phyloP scores from a whole-genome alignment of 1,140 invertebrate species.

The Myzus persicae region DNA sequence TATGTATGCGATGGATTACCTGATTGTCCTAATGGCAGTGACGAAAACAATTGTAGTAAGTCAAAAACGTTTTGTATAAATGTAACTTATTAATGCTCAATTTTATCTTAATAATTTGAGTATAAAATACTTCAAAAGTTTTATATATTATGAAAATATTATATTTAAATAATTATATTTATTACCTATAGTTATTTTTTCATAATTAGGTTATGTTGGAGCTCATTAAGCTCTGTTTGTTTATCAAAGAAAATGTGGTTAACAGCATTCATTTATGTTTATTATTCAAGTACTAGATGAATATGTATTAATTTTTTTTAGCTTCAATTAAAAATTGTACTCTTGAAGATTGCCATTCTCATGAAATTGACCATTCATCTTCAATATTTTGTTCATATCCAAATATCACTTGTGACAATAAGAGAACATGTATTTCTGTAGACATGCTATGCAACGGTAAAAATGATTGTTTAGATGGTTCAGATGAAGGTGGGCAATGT shows the following conservation, averaged over 20 bases:
- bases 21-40: constrained; percentile 75
- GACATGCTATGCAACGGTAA: constrained; percentile 73
- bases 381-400: constrained; percentile 69
- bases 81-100: neutral
- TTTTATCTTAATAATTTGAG: neutral
- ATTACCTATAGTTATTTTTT: no score
- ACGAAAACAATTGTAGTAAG: constrained; percentile 68
- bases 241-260: no score
- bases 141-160: no score
- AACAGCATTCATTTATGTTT: neutral
- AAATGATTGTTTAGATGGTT: constrained; percentile 76
- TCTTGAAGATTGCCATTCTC: neutral
- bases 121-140: no score
- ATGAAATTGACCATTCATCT: constrained; percentile 56
- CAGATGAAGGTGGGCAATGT: constrained; percentile 82
- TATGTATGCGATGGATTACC: constrained; percentile 73
- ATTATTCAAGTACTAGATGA: neutral
- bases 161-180: no score
- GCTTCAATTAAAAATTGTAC: constrained; percentile 38
- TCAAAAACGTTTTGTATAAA: neutral
- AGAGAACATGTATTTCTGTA: constrained; percentile 73
- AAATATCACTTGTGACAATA: constrained; percentile 72
- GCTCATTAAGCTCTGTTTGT: no score
- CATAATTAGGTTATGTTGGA: no score
- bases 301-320: neutral